Conservation (phyloP, 2,888 invertebrate species). For the Drosophila tripunctata region DNA sequence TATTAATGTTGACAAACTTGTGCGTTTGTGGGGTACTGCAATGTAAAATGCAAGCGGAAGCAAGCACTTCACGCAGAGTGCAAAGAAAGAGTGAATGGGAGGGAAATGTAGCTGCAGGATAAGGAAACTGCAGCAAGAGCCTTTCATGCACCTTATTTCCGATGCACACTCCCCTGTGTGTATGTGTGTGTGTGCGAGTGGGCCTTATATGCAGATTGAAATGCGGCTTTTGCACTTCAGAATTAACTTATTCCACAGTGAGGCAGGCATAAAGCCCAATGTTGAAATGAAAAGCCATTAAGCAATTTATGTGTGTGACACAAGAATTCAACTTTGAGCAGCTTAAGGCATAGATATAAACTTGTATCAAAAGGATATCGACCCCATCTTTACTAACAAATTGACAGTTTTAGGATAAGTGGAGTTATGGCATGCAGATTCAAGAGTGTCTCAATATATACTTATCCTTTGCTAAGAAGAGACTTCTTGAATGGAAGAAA, state of each 20-base stretch:
- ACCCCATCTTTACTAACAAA: slow-evolving; percentile 9
- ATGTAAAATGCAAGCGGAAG: slow-evolving; percentile 62
- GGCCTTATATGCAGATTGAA: slow-evolving; percentile 38
- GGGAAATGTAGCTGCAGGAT: slow-evolving; percentile 25
- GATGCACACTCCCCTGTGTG: slow-evolving; percentile 11
- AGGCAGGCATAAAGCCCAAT: slow-evolving; percentile 20
- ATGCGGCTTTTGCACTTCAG: slow-evolving; percentile 45
- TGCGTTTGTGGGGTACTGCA: slow-evolving; percentile 27
- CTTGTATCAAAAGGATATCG: slow-evolving; percentile 35
- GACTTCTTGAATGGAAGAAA: too few species aligned
- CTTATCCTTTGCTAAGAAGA: too few species aligned
- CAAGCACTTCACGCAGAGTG: slow-evolving; percentile 46
- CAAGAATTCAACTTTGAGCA: slow-evolving; percentile 2
- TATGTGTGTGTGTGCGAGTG: neutral
- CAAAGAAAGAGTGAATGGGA: neutral
- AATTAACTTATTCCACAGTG: slow-evolving; percentile 56
- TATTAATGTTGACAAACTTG: slow-evolving; percentile 66
- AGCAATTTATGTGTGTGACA: neutral
- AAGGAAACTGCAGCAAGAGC: slow-evolving; percentile 43
- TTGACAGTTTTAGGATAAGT: too few species aligned
- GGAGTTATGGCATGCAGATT: too few species aligned
- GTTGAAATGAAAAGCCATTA: slow-evolving; percentile 52
- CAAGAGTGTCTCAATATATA: too few species aligned
- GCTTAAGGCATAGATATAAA: slow-evolving; percentile 1
- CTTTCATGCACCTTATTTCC: slow-evolving; percentile 59